Base-by-base conservation (phyloP, 2,797 vertebrate species). In the Macroramphosus scolopax region DNA sequence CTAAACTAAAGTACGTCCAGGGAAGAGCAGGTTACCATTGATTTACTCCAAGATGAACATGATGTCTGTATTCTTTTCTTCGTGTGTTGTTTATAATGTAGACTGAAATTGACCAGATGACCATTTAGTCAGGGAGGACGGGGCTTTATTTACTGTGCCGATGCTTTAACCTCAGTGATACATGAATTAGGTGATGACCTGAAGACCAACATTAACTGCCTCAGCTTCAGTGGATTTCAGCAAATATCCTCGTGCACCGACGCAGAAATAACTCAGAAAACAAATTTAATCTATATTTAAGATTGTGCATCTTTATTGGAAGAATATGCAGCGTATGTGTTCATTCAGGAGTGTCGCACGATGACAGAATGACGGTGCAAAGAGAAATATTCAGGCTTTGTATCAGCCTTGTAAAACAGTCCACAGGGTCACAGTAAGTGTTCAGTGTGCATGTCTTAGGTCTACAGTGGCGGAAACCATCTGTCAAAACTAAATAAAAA, bases 11-110 rank as follows among this genome's bases (percentile, higher is more conserved):
- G 79, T 66, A 88, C 66, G 63, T 82, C 62, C 79, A 58, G 78
- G 59, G 52, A 67, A 82, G 82, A 89, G 82, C 79, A 87, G 87
- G 81, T 88, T 88, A 80, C 82, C 87, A 91, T 91, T 87, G 86
- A 91, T 91, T 85, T 71, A 57, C 59, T 72, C 75, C 72, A 45
- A 80, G 83, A 89, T 88, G 76, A 89, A 83, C 70, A 88, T 73
- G 77, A 85, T 78, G 74, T 63, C 78, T 82, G 81, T 52, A 80
- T 72, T 84, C 74, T 61, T 82, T 65, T 68, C 39, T 79, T 56
- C 42, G 58, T 45, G 46, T 50, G 20, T 61, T 63, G 58, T 57
- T 43, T 84, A 62, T 80, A 82, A 81, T 75, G 63, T 67, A 50
- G 57, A 65, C 62, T 76, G 37, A 77, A 70, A 85, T 84, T 87